Conservation (phyloP, 37 sponge, comb jelly and placozoan species). For the Aplysina aerophoba region DNA sequence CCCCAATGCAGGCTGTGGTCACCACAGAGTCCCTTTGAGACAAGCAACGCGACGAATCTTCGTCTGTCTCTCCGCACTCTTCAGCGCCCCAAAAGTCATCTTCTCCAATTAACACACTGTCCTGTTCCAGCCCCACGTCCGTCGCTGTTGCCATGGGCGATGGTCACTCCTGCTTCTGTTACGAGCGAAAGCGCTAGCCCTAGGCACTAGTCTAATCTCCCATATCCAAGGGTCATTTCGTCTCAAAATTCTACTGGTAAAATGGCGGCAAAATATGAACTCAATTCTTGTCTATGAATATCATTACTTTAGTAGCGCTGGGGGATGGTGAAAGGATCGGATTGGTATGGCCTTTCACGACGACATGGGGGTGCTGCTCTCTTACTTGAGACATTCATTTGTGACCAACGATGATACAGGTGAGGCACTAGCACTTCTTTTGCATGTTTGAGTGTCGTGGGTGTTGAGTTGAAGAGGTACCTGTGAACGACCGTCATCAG, state of each 20-base stretch:
- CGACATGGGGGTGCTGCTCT: conserved; percentile 54
- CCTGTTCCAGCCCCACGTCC: background rate
- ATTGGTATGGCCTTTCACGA: conserved; percentile 79
- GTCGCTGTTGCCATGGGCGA: conserved; percentile 15
- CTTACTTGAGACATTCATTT: conserved; percentile 81
- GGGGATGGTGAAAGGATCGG: no score
- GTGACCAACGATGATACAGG: conserved; percentile 89
- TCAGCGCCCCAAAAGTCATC: conserved; percentile 18
- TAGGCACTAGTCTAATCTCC: no score
- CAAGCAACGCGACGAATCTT: background rate
- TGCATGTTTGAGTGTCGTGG: background rate
- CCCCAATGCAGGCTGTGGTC: conserved; percentile 54
- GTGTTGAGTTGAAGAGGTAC: no score
- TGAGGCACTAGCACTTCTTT: background rate
- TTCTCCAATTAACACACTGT: background rate
- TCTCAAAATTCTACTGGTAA: no score
- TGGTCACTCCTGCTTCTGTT: no score
- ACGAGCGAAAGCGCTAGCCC: no score
- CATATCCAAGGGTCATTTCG: no score
- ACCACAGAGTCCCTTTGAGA: conserved; percentile 32
- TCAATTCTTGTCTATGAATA: no score
- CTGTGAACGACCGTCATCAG: no score
- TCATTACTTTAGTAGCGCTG: no score
- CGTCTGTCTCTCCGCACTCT: background rate
- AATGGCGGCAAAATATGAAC: no score